Percentiles rank a stretch among this genome's conserved stretches.
phyloP scores from a whole-genome alignment of 2,888 invertebrate genomes.

The Gasteruption jaculator region DNA sequence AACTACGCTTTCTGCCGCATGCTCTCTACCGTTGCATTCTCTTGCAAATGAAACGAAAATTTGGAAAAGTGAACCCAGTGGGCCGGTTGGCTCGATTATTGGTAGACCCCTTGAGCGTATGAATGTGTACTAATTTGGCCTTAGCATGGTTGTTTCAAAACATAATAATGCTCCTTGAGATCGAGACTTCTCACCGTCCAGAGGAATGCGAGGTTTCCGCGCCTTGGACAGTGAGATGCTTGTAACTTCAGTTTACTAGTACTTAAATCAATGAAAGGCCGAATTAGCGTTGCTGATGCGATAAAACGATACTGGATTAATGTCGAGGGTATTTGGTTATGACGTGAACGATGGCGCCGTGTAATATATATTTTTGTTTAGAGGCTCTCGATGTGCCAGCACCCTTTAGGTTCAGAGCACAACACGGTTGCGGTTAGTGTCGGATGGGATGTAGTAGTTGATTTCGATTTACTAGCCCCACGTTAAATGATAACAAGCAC shows the following conservation, averaged over 20 bases:
- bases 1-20: too few species aligned
- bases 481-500: conserved; percentile 38
- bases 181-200: too few species aligned
- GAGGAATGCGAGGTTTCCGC: too few species aligned
- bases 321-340: too few species aligned
- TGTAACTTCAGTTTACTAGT: too few species aligned
- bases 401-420: conserved; percentile 19
- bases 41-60: too few species aligned
- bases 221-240: too few species aligned
- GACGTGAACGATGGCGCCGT: conserved; percentile 34
- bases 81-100: too few species aligned
- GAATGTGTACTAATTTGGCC: conserved; percentile 33
- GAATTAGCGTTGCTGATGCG: conserved; percentile 50
- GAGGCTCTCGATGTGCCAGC: conserved; percentile 18
- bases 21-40: too few species aligned
- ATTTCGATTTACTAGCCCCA: conserved; percentile 25
- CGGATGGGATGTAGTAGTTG: conserved; percentile 23
- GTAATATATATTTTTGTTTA: neutral
- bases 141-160: conserved; percentile 25
- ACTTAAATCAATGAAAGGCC: conserved; percentile 32
- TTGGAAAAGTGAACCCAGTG: too few species aligned
- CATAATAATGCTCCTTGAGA: too few species aligned
- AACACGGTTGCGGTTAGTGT: conserved; percentile 30
- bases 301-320: conserved; percentile 38
- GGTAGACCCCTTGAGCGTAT: too few species aligned